A percentile compares a stretch with the other conserved stretches of the same genome.
Evolutionary conservation across 2,113 vertebrate species (phyloP).

Genomic region (Trichomycterus rosablanca): DNA sequence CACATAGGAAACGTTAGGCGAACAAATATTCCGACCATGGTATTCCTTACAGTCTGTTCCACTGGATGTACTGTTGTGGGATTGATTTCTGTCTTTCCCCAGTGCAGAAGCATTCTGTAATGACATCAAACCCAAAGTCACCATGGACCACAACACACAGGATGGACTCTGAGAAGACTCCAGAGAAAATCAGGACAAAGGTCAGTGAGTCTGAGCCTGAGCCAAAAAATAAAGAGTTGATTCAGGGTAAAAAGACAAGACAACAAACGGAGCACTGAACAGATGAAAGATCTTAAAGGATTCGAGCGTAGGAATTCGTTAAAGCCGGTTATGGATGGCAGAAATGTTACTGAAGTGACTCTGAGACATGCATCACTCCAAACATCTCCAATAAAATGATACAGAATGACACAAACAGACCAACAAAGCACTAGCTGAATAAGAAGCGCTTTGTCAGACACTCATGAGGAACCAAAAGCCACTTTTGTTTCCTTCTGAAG

Average conservation of each 20-base stretch:
- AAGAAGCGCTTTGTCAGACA: constrained; percentile 55
- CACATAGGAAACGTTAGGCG: constrained; percentile 45
- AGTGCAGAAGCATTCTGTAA: constrained; percentile 64
- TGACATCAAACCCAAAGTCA: constrained; percentile 58
- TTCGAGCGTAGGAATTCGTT: too few relatives aligned
- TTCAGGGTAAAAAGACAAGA: neutral
- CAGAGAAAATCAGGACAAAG: constrained; percentile 54
- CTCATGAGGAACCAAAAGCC: constrained; percentile 57
- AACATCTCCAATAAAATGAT: constrained; percentile 55
- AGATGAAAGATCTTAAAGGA: too few relatives aligned
- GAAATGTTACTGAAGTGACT: too few relatives aligned
- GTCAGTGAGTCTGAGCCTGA: constrained; percentile 39
- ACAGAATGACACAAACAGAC: constrained; percentile 58
- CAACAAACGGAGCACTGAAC: too few relatives aligned
- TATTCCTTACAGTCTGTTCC: constrained; percentile 53
- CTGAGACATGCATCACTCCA: constrained; percentile 53
- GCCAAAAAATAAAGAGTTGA: constrained; percentile 3
- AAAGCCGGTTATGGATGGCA: too few relatives aligned
- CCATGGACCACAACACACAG: constrained; percentile 15
- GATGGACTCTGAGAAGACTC: constrained; percentile 51
- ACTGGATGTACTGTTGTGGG: constrained; percentile 45
- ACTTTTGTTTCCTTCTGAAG: constrained; percentile 65
- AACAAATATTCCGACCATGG: constrained; percentile 51
- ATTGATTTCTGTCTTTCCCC: constrained; percentile 51
- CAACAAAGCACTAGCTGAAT: constrained; percentile 49